Evolutionary conservation across 2,888 invertebrate genomes (phyloP).

Genomic region (Drosophila neonasuta): DNA sequence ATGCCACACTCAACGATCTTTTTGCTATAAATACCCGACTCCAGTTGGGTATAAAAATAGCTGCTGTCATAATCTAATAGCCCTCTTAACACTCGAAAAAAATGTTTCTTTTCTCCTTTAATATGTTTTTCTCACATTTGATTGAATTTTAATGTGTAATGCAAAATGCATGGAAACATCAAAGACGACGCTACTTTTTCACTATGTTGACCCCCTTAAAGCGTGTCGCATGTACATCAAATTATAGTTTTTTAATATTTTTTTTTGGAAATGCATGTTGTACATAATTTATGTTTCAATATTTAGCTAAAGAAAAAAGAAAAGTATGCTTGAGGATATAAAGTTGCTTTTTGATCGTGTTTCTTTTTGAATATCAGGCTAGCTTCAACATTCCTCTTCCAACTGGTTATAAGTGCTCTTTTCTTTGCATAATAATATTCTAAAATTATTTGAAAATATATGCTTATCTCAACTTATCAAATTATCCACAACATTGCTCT

Average conservation of each 20-base stretch:
- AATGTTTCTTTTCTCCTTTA: constrained; percentile 9
- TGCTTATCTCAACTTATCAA: too few species aligned
- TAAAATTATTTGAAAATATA: too few species aligned
- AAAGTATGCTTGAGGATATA: too few species aligned
- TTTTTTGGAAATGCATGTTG: not conserved
- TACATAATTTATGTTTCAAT: not conserved
- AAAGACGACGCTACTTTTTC: constrained; percentile 51
- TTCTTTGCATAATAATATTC: too few species aligned
- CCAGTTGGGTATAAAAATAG: constrained; percentile 53
- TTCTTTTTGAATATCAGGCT: too few species aligned
- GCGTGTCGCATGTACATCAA: constrained; percentile 54
- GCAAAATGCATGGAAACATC: constrained; percentile 55
- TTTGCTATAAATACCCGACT: constrained; percentile 35
- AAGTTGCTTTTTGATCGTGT: too few species aligned
- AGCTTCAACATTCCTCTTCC: too few species aligned
- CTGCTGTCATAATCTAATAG: constrained; percentile 52
- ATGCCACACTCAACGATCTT: constrained; percentile 23
- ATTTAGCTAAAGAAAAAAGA: too few species aligned
- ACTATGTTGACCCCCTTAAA: constrained; percentile 24
- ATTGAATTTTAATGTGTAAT: constrained; percentile 64
- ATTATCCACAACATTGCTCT: too few species aligned
- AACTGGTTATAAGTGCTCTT: too few species aligned
- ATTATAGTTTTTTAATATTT: not conserved
- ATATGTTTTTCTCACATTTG: constrained; percentile 19
- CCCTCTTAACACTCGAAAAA: constrained; percentile 34